Evolutionary conservation across 2,113 vertebrate genomes (phyloP).

Genomic region (Gila orcuttii): DNA sequence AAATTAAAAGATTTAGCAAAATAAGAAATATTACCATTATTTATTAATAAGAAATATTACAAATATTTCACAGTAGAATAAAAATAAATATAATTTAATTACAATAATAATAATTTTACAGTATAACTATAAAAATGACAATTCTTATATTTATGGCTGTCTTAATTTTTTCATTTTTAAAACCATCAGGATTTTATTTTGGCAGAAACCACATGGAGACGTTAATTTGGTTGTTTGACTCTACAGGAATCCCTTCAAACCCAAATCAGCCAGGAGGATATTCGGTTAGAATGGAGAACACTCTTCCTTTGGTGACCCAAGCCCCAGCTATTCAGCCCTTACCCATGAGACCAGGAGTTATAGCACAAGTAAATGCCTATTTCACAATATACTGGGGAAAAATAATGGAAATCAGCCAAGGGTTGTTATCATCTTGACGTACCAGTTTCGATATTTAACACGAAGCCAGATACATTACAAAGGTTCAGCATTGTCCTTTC

Average conservation of each 20-base stretch:
- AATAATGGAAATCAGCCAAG: background rate
- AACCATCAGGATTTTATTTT: background rate
- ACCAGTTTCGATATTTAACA: background rate
- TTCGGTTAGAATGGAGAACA: constrained; percentile 84
- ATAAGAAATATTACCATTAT: background rate
- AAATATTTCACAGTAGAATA: background rate
- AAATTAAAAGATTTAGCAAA: background rate
- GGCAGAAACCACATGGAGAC: background rate
- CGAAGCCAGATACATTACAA: background rate
- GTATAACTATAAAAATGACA: background rate
- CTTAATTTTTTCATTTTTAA: background rate
- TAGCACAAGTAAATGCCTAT: constrained; percentile 84
- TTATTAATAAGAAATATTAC: background rate
- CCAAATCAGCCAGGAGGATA: constrained; percentile 88
- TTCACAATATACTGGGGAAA: background rate
- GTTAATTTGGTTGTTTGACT: constrained; percentile 42
- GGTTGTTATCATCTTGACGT: background rate
- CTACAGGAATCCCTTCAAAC: constrained; percentile 82
- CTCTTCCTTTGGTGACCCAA: constrained; percentile 91
- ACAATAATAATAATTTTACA: background rate
- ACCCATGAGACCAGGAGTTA: constrained; percentile 89
- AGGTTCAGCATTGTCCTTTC: background rate
- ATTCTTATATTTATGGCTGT: background rate
- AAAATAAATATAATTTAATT: background rate
- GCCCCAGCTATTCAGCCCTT: constrained; percentile 89